Conservation (phyloP, 2,888 invertebrate genomes). For the Nomada ruficornis region DNA sequence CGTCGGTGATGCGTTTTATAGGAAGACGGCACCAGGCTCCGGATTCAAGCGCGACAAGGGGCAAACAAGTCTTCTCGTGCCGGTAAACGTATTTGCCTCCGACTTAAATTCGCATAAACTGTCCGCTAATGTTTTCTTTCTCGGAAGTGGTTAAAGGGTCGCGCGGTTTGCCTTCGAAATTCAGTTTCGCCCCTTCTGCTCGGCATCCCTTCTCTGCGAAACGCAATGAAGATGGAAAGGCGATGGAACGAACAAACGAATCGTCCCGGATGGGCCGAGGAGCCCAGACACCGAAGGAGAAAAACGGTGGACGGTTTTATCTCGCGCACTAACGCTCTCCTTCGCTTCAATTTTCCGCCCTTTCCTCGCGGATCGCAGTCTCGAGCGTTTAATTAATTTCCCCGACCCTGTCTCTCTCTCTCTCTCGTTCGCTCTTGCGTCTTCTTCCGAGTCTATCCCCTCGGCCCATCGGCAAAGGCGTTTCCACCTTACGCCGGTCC, state of each 20-base stretch:
- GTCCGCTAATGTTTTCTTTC: not conserved
- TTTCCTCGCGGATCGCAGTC: conserved; percentile 11
- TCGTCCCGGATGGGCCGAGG: too few species aligned
- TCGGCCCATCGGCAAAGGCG: conserved; percentile 10
- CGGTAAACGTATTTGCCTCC: conserved; percentile 18
- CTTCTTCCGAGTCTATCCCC: not conserved
- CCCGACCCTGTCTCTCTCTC: not conserved
- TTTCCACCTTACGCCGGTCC: not conserved
- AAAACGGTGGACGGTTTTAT: not conserved
- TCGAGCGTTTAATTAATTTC: conserved; percentile 53
- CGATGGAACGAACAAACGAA: too few species aligned
- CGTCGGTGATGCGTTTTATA: too few species aligned
- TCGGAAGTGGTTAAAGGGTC: not conserved
- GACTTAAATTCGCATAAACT: too few species aligned
- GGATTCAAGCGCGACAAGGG: not conserved
- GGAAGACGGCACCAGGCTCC: too few species aligned
- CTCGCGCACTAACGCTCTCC: not conserved
- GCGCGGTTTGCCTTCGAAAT: conserved; percentile 11
- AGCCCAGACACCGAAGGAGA: not conserved
- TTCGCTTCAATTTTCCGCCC: conserved; percentile 35
- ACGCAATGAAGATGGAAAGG: not conserved
- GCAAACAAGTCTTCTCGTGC: not conserved
- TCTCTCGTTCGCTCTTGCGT: not conserved
- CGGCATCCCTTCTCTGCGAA: not conserved
- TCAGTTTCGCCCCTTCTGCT: conserved; percentile 3